These are phyloP conservation scores for Hafferia zeledoni DNA, from an alignment of 2,797 vertebrate species.

Conservation along the genomic window DNA sequence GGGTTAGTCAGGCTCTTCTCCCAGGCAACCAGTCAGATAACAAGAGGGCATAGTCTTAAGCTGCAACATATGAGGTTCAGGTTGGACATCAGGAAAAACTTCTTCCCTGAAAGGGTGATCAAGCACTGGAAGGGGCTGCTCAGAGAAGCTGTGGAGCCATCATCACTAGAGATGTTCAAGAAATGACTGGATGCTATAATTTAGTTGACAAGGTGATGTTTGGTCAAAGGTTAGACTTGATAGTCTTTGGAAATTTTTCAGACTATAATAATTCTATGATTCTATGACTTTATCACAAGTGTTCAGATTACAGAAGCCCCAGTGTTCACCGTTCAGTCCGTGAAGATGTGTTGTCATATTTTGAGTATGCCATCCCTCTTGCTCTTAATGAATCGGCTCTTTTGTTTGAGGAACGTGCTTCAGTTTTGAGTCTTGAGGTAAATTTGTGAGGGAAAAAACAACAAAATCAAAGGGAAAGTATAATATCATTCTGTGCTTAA, in stretches of 20 bases:
- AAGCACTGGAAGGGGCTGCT: neutral
- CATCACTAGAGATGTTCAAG: neutral
- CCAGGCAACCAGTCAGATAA: neutral
- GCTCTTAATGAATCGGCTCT: neutral
- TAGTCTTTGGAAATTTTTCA: neutral
- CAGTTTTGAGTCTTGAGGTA: neutral
- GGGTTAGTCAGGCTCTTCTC: neutral
- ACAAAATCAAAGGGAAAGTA: neutral
- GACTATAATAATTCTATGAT: neutral
- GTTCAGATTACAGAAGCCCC: rapidly evolving
- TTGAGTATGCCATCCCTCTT: neutral
- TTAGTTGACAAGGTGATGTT: neutral
- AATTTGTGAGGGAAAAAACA: rapidly evolving
- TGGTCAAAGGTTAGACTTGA: no score
- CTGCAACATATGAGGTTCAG: neutral
- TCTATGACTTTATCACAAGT: neutral
- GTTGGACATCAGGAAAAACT: neutral
- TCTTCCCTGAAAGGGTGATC: neutral
- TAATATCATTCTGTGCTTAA: neutral
- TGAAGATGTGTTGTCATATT: neutral
- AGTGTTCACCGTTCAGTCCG: rapidly evolving
- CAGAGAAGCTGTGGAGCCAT: neutral
- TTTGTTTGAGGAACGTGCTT: neutral
- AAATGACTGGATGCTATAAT: neutral
- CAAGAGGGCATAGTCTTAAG: rapidly evolving